A percentile compares a stretch with the other conserved stretches of the same genome.
These are phyloP conservation scores for Dascyllus trimaculatus DNA, from an alignment of 2,113 vertebrate species.

Conservation along the genomic window DNA sequence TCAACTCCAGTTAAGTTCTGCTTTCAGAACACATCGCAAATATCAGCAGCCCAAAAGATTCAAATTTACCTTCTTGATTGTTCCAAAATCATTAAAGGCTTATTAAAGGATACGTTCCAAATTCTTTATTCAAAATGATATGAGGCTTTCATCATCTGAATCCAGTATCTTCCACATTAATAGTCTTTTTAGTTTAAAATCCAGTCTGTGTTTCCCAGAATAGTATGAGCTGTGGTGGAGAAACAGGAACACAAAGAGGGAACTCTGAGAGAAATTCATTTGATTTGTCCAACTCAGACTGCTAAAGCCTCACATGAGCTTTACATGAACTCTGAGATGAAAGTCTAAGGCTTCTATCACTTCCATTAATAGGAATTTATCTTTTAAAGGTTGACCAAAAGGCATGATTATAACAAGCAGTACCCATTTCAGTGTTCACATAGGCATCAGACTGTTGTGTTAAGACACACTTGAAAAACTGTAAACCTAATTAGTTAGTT, in stretches of 20 bases:
- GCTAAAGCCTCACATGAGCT: too few species aligned
- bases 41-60: background rate
- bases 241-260: background rate
- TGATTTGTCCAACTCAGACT: too few species aligned
- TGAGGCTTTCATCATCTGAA: background rate
- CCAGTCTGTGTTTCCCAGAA: background rate
- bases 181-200: background rate
- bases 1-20: background rate
- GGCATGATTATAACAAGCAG: too few species aligned
- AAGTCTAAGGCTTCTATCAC: too few species aligned
- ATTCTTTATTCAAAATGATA: background rate
- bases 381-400: too few species aligned
- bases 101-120: too few species aligned
- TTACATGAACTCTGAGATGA: too few species aligned
- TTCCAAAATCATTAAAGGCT: background rate
- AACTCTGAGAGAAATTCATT: background rate
- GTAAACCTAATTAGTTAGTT: too few species aligned
- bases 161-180: background rate
- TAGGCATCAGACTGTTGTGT: too few species aligned
- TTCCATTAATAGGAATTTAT: too few species aligned
- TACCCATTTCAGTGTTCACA: too few species aligned
- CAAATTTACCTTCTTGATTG: background rate
- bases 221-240: background rate
- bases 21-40: background rate
- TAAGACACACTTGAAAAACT: too few species aligned